These are phyloP conservation scores for Chaetodon trifasciatus DNA, from an alignment of 2,797 vertebrate species.

Conservation along the genomic window DNA sequence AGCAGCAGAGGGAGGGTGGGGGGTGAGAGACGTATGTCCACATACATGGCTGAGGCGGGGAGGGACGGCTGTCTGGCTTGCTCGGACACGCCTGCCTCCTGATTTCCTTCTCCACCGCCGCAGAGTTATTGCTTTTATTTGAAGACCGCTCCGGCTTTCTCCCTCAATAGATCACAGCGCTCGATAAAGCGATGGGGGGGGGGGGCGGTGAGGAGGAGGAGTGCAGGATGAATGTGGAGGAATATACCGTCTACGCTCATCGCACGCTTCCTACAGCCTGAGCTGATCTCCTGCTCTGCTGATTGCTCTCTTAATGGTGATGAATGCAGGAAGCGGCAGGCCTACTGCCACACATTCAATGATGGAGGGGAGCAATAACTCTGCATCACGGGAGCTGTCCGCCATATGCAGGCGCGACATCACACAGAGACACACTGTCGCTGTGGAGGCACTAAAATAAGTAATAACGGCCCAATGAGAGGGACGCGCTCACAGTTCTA, in stretches of 20 bases:
- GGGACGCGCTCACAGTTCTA: background rate
- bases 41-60: conserved; percentile 13
- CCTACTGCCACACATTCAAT: conserved; percentile 38
- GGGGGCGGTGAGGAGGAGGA: background rate
- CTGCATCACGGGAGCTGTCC: conserved; percentile 43
- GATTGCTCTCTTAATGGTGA: conserved; percentile 72
- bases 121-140: conserved; percentile 85
- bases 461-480: background rate
- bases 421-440: conserved; percentile 18
- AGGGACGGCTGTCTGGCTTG: conserved; percentile 43
- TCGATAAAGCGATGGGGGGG: conserved; percentile 77
- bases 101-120: conserved; percentile 56
- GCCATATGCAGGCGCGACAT: background rate
- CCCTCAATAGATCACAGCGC: conserved; percentile 82
- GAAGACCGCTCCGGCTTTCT: conserved; percentile 66
- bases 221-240: conserved; percentile 65
- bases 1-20: conserved; percentile 20
- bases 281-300: conserved; percentile 37
- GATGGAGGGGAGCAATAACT: conserved; percentile 67
- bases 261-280: conserved; percentile 17
- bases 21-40: conserved; percentile 35
- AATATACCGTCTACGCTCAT: conserved; percentile 33
- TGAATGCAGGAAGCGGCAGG: conserved; percentile 58
- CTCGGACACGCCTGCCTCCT: conserved; percentile 42
- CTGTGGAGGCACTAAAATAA: conserved; percentile 32